These are phyloP conservation scores for Rhynchophorus ferrugineus DNA, from an alignment of 1,140 invertebrate genomes.

Conservation along the genomic window DNA sequence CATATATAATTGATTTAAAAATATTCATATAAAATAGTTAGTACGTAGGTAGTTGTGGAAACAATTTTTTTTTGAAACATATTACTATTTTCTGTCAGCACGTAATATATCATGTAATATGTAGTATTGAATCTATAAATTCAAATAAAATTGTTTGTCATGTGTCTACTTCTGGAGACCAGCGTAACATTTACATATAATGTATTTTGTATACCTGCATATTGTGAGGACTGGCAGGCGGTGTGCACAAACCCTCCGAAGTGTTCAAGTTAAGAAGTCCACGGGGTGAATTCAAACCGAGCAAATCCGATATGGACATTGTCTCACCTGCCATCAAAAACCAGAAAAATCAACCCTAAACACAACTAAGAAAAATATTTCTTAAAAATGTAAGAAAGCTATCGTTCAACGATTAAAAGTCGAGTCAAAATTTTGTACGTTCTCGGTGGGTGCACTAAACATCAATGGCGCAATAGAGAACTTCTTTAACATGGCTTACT, in stretches of 20 bases:
- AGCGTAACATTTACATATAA: no score
- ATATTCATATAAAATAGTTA: no score
- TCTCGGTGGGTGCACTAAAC: constrained; percentile 12
- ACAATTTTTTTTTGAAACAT: no score
- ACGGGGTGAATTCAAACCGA: constrained; percentile 46
- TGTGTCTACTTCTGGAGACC: no score
- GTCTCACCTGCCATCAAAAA: constrained; percentile 34
- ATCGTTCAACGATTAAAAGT: constrained; percentile 24
- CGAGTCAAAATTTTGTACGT: constrained; percentile 23
- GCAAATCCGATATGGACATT: constrained; percentile 47
- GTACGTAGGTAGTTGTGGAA: no score
- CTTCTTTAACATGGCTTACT: background rate
- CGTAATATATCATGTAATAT: no score
- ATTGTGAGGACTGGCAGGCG: constrained; percentile 34
- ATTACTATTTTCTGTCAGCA: no score
- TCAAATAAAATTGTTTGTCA: no score
- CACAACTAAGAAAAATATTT: constrained; percentile 7
- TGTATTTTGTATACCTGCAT: no score
- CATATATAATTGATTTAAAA: no score
- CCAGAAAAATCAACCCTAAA: constrained; percentile 1
- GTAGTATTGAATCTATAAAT: no score
- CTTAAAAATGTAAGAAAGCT: constrained; percentile 14
- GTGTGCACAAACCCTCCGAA: constrained; percentile 27
- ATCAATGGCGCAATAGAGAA: constrained; percentile 11
- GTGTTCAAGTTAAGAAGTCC: constrained; percentile 41